phyloP scores from a whole-genome alignment of 2,888 invertebrate species.

The Cotesia congregata region DNA sequence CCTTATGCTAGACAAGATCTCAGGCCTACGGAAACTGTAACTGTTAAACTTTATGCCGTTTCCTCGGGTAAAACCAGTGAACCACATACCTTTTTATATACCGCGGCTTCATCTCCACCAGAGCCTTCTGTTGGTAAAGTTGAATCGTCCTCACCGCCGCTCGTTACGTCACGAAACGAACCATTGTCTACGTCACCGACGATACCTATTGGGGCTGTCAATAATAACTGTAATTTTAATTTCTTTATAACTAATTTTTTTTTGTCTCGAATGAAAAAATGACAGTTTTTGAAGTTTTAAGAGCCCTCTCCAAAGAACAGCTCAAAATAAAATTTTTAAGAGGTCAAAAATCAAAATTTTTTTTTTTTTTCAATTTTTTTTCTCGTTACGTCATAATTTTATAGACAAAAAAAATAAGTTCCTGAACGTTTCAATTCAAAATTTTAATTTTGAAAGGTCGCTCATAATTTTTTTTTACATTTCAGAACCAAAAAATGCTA shows the following conservation, averaged over 20 bases:
- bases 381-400: no score
- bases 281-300: no score
- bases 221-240: constrained; percentile 42
- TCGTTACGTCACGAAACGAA: constrained; percentile 66
- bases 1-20: constrained; percentile 80
- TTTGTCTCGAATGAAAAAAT: no score
- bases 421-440: no score
- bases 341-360: no score
- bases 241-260: not conserved
- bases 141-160: constrained; percentile 55
- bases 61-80: constrained; percentile 91
- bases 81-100: constrained; percentile 87
- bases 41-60: constrained; percentile 83
- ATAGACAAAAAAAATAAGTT: no score
- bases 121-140: constrained; percentile 63
- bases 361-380: no score
- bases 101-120: constrained; percentile 67
- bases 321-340: no score
- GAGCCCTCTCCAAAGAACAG: no score
- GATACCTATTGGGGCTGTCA: constrained; percentile 52
- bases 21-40: constrained; percentile 76
- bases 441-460: no score
- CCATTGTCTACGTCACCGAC: constrained; percentile 53
- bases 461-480: no score
- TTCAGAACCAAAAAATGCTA: no score